A percentile compares a stretch with the other conserved stretches of the same genome.
These are phyloP conservation scores for Lymantria dispar DNA, from an alignment of 2,888 invertebrate genomes.

Conservation along the genomic window DNA sequence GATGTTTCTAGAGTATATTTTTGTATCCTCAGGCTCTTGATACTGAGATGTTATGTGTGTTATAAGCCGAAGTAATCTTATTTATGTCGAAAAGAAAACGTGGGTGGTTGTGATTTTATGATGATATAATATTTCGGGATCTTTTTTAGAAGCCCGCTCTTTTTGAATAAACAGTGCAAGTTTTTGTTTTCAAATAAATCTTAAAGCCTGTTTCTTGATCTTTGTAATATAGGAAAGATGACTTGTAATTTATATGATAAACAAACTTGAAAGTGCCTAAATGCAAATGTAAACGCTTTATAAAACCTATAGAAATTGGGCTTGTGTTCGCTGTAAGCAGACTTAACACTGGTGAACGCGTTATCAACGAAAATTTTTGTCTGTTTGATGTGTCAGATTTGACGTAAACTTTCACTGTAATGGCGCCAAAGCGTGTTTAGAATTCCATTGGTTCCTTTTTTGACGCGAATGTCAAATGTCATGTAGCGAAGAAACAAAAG, in stretches of 20 bases:
- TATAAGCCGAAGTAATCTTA: conserved; percentile 21
- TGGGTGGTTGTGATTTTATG: neutral
- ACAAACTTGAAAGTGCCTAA: too few relatives aligned
- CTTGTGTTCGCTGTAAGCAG: too few relatives aligned
- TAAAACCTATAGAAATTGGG: too few relatives aligned
- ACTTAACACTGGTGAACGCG: too few relatives aligned
- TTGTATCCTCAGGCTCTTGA: conserved; percentile 4
- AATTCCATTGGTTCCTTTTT: too few relatives aligned
- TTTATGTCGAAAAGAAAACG: conserved; percentile 5
- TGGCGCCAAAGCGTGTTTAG: neutral
- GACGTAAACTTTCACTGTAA: neutral
- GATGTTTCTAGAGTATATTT: conserved; percentile 23
- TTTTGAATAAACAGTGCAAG: neutral
- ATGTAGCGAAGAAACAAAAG: too few relatives aligned
- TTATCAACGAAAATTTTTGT: neutral
- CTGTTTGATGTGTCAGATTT: neutral
- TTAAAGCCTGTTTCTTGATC: neutral
- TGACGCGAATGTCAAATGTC: too few relatives aligned
- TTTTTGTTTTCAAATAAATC: neutral
- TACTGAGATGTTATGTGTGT: neutral
- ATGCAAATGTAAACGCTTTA: too few relatives aligned
- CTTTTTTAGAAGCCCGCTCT: neutral
- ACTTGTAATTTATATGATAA: too few relatives aligned
- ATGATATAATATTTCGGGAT: neutral
- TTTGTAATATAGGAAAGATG: too few relatives aligned